Evolutionary conservation across 2,888 invertebrate genomes (phyloP).

Genomic region (Empis stercorea): DNA sequence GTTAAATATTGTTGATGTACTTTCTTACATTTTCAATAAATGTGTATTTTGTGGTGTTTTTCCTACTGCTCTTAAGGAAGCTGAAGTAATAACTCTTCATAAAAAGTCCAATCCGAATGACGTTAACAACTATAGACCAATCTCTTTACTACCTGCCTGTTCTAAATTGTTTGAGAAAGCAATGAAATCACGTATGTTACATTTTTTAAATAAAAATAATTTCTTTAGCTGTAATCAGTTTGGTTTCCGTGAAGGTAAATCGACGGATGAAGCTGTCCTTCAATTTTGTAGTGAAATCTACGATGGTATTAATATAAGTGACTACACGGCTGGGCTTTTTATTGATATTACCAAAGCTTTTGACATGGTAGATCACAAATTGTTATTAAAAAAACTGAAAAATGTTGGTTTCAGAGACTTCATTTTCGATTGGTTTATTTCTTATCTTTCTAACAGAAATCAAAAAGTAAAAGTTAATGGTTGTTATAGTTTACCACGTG

Average conservation of each 20-base stretch:
- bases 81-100: too few species aligned
- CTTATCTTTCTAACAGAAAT: neutral
- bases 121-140: too few species aligned
- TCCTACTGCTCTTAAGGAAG: too few species aligned
- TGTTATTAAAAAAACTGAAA: neutral
- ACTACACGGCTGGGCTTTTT: neutral
- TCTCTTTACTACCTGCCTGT: too few species aligned
- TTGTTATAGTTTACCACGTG: neutral
- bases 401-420: slow-evolving; percentile 1
- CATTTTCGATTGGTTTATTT: neutral
- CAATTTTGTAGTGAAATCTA: slow-evolving; percentile 1
- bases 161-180: too few species aligned
- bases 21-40: too few species aligned
- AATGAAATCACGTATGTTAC: too few species aligned
- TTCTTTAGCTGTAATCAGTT: too few species aligned
- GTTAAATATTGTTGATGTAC: too few species aligned
- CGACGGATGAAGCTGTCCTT: slow-evolving; percentile 4
- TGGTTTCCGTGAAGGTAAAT: slow-evolving; percentile 1
- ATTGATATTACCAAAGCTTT: slow-evolving; percentile 4
- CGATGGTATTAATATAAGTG: neutral
- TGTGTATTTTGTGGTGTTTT: too few species aligned
- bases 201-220: too few species aligned
- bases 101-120: too few species aligned
- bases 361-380: slow-evolving; percentile 1
- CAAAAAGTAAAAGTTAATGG: neutral